phyloP scores from a whole-genome alignment of 2,797 vertebrate genomes.

The Catharus ustulatus region DNA sequence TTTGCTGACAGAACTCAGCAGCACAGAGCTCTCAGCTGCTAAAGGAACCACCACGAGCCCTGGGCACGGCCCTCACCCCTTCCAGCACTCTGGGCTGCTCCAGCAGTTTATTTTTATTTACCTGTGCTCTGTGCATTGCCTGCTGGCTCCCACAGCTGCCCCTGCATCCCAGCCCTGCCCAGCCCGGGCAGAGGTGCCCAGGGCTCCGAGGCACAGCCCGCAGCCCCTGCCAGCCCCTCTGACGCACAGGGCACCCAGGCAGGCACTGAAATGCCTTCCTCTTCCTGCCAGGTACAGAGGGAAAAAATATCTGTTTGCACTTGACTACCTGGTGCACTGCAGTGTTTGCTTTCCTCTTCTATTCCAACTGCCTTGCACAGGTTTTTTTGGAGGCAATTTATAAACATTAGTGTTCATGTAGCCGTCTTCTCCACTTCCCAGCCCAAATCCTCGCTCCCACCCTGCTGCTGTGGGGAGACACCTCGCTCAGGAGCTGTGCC shows the following conservation, averaged over 20 bases:
- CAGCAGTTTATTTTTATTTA: background rate
- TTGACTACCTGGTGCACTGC: slow-evolving; percentile 3
- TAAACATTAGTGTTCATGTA: accelerated
- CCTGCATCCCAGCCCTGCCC: background rate
- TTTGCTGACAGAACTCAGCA: background rate
- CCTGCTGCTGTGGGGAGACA: background rate
- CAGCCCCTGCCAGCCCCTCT: background rate
- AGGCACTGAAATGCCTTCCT: background rate
- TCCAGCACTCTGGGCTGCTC: background rate
- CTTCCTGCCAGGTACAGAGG: background rate
- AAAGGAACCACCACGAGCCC: background rate
- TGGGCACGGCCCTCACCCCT: accelerated
- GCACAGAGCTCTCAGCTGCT: background rate
- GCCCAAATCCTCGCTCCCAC: background rate
- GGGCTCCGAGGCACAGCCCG: background rate
- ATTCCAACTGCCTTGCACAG: background rate
- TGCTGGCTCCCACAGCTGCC: background rate
- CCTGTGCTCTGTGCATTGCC: background rate
- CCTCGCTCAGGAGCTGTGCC: background rate
- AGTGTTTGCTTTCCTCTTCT: slow-evolving; percentile 1
- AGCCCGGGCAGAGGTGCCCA: background rate
- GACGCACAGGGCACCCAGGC: background rate
- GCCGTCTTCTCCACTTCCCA: background rate
- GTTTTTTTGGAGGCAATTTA: background rate
- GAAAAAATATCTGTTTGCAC: background rate